Evolutionary conservation across 2,113 vertebrate genomes (phyloP).

Genomic region (Erpornis zantholeuca): DNA sequence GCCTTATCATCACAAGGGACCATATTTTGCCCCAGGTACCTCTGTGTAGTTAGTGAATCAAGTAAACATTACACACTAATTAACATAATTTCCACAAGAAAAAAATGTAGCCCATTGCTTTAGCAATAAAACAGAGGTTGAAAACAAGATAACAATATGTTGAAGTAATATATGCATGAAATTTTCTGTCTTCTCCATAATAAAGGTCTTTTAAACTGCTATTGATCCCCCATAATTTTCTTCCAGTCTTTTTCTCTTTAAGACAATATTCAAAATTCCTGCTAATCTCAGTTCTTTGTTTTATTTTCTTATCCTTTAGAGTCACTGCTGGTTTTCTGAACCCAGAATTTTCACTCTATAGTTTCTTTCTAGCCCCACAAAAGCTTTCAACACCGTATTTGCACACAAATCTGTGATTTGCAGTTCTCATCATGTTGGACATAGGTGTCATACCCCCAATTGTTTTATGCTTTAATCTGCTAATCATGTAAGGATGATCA

Average conservation of each 20-base stretch:
- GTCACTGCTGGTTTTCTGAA: neutral
- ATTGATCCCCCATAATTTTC: neutral
- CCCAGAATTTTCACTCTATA: neutral
- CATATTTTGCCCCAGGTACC: neutral
- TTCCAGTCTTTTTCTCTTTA: neutral
- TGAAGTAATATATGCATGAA: neutral
- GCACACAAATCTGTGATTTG: neutral
- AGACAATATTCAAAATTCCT: neutral
- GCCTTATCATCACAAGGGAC: neutral
- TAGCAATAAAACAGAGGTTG: neutral
- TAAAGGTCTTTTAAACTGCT: neutral
- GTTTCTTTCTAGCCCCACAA: neutral
- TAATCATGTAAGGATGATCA: neutral
- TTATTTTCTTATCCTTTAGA: neutral
- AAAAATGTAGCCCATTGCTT: neutral
- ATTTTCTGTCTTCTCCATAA: neutral
- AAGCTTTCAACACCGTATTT: neutral
- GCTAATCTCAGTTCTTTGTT: neutral
- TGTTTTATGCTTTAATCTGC: neutral
- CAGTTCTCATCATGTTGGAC: neutral
- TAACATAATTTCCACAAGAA: neutral
- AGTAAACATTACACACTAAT: neutral
- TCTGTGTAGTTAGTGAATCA: neutral
- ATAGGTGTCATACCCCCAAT: neutral
- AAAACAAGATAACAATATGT: neutral